Percentiles rank a stretch among this genome's conserved stretches.
These are phyloP conservation scores for Erebia palarica DNA, from an alignment of 2,888 invertebrate species.

Conservation along the genomic window DNA sequence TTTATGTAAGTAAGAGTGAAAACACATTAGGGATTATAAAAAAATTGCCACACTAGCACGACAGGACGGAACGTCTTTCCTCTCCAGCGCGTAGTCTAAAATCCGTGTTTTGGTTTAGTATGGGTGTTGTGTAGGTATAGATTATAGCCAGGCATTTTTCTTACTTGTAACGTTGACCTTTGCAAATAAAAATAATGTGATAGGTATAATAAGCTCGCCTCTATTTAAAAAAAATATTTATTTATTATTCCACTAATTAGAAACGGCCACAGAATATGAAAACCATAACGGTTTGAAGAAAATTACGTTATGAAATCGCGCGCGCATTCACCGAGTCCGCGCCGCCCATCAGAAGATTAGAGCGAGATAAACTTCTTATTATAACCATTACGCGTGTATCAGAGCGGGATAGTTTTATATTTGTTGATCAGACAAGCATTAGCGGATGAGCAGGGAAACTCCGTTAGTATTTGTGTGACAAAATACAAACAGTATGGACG, in stretches of 20 bases:
- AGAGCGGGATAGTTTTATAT: conserved; percentile 48
- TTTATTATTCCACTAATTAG: too few species aligned
- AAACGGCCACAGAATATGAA: background rate
- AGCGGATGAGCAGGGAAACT: conserved; percentile 3
- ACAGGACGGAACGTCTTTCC: too few species aligned
- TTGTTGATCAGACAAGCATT: background rate
- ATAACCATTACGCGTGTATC: conserved; percentile 40
- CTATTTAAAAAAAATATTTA: too few species aligned
- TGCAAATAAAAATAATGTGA: too few species aligned
- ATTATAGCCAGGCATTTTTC: background rate
- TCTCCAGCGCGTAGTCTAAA: too few species aligned
- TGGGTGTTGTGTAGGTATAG: background rate
- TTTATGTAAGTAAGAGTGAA: too few species aligned
- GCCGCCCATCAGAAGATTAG: conserved; percentile 55
- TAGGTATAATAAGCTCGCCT: too few species aligned
- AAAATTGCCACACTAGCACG: too few species aligned
- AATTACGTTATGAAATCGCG: conserved; percentile 50
- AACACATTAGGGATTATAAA: too few species aligned
- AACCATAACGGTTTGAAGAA: background rate
- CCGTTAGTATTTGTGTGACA: background rate
- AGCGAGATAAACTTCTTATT: conserved; percentile 54
- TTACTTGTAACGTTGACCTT: too few species aligned
- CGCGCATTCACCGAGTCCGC: conserved; percentile 56
- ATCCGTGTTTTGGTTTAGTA: too few species aligned
- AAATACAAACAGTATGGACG: conserved; percentile 21